Evolutionary conservation across 2,888 invertebrate genomes (phyloP).

Genomic region (Dicyrtoma fusca): DNA sequence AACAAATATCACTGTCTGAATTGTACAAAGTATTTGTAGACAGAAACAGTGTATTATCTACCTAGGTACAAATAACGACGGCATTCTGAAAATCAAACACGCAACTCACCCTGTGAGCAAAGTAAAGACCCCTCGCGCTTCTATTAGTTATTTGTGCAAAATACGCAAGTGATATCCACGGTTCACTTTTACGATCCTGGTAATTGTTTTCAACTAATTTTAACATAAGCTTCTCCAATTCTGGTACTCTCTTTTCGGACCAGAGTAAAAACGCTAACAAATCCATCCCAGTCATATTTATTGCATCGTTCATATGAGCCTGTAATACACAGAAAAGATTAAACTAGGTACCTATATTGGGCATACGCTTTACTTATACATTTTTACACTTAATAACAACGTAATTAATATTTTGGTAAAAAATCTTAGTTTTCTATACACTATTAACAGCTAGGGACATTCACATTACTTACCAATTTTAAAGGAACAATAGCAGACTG

Average conservation of each 20-base stretch:
- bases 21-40: background rate
- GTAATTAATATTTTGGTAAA: no score
- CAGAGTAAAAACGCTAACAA: conserved; percentile 64
- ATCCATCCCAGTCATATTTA: conserved; percentile 68
- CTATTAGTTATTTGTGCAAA: conserved; percentile 69
- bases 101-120: conserved; percentile 69
- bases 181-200: conserved; percentile 63
- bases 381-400: no score
- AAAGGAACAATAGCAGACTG: conserved; percentile 66
- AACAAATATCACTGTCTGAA: conserved; percentile 8
- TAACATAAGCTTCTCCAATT: conserved; percentile 68
- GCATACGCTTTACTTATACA: no score
- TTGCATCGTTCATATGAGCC: conserved; percentile 64
- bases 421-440: background rate
- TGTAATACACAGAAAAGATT: conserved; percentile 57
- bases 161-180: conserved; percentile 78
- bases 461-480: conserved; percentile 60
- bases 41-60: no score
- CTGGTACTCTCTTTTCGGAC: conserved; percentile 63
- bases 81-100: background rate
- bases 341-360: no score
- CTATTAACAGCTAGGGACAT: background rate
- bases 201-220: conserved; percentile 49
- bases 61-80: no score
- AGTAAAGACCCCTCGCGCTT: conserved; percentile 71